These are phyloP conservation scores for Caiman crocodilus DNA, from an alignment of 2,797 vertebrate species.

Conservation along the genomic window DNA sequence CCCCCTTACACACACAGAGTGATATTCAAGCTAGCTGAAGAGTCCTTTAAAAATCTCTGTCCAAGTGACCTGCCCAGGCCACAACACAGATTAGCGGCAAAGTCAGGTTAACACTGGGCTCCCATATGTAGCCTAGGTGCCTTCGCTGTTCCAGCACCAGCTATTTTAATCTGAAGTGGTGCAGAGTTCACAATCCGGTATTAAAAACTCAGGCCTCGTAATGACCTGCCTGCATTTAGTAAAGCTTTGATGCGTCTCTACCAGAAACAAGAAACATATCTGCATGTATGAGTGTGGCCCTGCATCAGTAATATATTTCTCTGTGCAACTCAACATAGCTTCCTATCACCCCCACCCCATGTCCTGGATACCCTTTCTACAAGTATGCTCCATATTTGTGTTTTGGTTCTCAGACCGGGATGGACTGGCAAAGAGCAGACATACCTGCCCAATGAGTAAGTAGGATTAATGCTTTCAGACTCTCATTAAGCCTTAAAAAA, in stretches of 20 bases:
- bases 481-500: slow-evolving; percentile 3
- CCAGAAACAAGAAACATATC: neutral
- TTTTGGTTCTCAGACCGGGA: slow-evolving; percentile 3
- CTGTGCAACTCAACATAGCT: neutral
- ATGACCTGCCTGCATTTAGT: neutral
- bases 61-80: neutral
- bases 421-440: neutral
- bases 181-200: neutral
- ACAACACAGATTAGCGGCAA: neutral
- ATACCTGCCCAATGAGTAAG: neutral
- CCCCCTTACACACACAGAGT: no score
- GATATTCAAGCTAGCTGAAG: neutral
- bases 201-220: neutral
- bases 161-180: neutral
- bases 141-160: neutral
- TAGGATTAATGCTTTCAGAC: neutral
- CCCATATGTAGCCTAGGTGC: fast-evolving
- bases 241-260: neutral
- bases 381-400: neutral
- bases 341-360: neutral
- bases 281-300: neutral
- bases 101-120: neutral
- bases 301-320: neutral
- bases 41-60: neutral
- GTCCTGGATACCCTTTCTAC: neutral